These are phyloP conservation scores for Vandiemenella viatica DNA, from an alignment of 2,888 invertebrate genomes.

Conservation along the genomic window DNA sequence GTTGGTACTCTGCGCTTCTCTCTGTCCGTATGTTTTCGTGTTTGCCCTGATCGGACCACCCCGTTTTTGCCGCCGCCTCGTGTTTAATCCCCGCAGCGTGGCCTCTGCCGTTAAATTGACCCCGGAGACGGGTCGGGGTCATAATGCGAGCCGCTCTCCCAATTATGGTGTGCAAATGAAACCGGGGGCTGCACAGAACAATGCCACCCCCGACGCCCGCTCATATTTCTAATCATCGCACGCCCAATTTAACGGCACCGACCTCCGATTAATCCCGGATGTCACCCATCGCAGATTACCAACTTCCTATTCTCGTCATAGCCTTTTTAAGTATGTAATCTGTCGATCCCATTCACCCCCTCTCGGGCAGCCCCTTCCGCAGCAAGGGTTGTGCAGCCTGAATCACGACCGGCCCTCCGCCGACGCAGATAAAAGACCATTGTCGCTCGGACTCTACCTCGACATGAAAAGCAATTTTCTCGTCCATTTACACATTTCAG, in stretches of 20 bases:
- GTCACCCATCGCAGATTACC: slow-evolving; percentile 9
- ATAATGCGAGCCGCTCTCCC: slow-evolving; percentile 2
- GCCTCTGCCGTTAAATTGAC: neutral
- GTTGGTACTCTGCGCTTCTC: too few species aligned
- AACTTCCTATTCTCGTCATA: neutral
- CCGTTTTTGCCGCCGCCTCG: too few species aligned
- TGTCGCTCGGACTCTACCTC: neutral
- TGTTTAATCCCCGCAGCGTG: neutral
- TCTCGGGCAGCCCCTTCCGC: neutral
- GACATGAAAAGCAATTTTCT: neutral
- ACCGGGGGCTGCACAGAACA: slow-evolving; percentile 1
- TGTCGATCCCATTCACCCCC: too few species aligned
- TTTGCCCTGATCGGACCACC: too few species aligned
- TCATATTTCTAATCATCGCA: slow-evolving; percentile 16
- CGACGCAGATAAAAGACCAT: neutral
- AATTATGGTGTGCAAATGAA: slow-evolving; percentile 13
- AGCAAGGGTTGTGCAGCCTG: neutral
- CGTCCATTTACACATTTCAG: neutral
- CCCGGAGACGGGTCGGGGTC: neutral
- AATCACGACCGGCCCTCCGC: neutral
- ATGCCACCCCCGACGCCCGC: slow-evolving; percentile 1
- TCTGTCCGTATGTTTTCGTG: too few species aligned
- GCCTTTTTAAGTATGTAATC: neutral
- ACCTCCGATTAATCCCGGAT: slow-evolving; percentile 15
- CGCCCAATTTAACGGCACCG: slow-evolving; percentile 14